Evolutionary conservation across 2,888 invertebrate species (phyloP).

Genomic region (Pheosia tremula): DNA sequence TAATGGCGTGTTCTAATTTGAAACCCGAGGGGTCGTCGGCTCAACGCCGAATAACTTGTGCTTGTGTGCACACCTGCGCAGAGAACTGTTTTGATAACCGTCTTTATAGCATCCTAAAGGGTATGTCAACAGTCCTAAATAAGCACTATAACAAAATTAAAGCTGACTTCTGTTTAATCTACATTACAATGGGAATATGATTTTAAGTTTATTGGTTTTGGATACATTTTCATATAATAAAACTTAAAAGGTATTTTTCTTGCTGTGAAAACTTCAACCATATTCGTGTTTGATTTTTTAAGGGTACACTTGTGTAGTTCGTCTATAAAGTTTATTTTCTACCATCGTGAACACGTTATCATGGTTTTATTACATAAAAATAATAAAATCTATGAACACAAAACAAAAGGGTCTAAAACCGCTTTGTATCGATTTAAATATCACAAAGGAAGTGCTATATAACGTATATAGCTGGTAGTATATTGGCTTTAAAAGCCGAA

Average conservation of each 20-base stretch:
- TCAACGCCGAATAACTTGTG: background rate
- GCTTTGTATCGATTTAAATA: too few species aligned
- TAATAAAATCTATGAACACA: too few species aligned
- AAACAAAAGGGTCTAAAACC: too few species aligned
- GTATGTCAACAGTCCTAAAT: constrained; percentile 25
- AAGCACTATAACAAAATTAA: constrained; percentile 24
- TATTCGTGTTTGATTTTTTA: background rate
- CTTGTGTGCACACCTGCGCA: background rate
- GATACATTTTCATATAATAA: background rate
- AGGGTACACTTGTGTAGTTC: too few species aligned
- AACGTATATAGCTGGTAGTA: background rate
- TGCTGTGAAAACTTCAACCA: background rate
- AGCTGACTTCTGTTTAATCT: constrained; percentile 23
- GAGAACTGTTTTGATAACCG: constrained; percentile 20
- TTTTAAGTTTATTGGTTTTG: constrained; percentile 15
- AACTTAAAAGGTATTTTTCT: background rate
- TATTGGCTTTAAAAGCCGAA: constrained; percentile 48
- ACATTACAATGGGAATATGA: constrained; percentile 21
- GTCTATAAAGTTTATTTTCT: too few species aligned
- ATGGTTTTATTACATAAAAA: too few species aligned
- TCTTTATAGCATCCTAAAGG: constrained; percentile 22
- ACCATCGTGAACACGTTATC: too few species aligned
- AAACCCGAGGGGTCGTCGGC: background rate
- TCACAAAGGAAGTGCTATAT: too few species aligned
- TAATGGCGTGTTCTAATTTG: background rate